These are phyloP conservation scores for Gryllus bimaculatus DNA, from an alignment of 1,140 invertebrate genomes.

Conservation along the genomic window DNA sequence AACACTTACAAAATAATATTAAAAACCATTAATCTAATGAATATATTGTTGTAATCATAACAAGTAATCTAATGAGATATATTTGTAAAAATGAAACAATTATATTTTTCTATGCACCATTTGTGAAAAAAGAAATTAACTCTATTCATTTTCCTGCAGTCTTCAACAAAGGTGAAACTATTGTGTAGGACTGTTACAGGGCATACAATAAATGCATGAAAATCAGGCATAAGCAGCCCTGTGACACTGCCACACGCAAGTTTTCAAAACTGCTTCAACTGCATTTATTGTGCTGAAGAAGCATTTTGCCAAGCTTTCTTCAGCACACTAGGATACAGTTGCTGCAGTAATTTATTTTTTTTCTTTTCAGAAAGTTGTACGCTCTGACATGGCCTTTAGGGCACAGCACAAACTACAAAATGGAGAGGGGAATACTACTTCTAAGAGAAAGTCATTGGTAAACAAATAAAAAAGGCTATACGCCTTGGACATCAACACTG, in stretches of 20 bases:
- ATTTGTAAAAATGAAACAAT: conserved; percentile 1
- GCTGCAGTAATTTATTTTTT: not conserved
- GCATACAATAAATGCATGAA: not conserved
- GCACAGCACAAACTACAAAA: not conserved
- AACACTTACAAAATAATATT: conserved; percentile 2
- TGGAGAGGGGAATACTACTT: not conserved
- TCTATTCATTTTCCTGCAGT: not conserved
- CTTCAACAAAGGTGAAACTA: not conserved
- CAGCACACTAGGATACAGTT: not conserved
- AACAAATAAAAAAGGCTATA: not conserved
- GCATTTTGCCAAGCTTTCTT: not conserved
- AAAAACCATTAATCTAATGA: not conserved
- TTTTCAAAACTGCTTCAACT: not conserved
- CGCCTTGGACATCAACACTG: not conserved
- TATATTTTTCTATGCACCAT: conserved; percentile 5
- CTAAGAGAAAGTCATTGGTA: not conserved
- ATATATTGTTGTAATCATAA: not conserved
- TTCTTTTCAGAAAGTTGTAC: not conserved
- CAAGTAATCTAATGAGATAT: not conserved
- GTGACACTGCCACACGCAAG: not conserved
- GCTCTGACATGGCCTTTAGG: not conserved
- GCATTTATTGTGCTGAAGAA: not conserved
- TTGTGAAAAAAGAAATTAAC: not conserved
- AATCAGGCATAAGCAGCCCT: not conserved
- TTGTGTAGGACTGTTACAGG: not conserved